Conservation (phyloP, 2,888 invertebrate genomes). For the Pheosia tremula region DNA sequence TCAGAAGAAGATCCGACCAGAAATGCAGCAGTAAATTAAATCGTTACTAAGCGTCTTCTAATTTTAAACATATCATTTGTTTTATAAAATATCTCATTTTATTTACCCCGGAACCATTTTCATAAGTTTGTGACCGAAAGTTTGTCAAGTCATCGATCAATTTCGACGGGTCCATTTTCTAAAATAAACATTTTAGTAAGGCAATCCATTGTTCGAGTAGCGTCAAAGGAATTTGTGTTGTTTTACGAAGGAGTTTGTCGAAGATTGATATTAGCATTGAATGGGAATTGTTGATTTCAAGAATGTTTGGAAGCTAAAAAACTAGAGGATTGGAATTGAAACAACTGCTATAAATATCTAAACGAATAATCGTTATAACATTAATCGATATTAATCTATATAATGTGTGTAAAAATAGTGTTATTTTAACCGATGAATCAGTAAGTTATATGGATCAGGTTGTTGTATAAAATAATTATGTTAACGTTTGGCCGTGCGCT, state of each 20-base stretch:
- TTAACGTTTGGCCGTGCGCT: too few species aligned
- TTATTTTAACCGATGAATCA: too few species aligned
- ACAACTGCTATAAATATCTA: background rate
- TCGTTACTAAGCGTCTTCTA: too few species aligned
- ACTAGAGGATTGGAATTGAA: background rate
- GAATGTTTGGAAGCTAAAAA: background rate
- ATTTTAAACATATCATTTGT: background rate
- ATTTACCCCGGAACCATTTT: conserved; percentile 28
- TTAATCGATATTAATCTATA: too few species aligned
- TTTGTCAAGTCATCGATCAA: conserved; percentile 41
- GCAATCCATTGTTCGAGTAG: conserved; percentile 31
- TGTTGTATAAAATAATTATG: too few species aligned
- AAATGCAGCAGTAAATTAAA: too few species aligned
- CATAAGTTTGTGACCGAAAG: conserved; percentile 26
- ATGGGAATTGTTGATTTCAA: conserved; percentile 1
- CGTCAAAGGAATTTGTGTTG: conserved; percentile 21
- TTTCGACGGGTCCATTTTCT: conserved; percentile 31
- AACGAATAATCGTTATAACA: too few species aligned
- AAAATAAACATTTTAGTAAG: conserved; percentile 36
- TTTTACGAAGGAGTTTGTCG: conserved; percentile 35
- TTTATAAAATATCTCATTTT: conserved; percentile 29
- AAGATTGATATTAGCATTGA: conserved; percentile 33
- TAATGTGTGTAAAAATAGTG: too few species aligned
- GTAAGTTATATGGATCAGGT: too few species aligned
- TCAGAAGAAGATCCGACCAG: too few species aligned